Percentiles rank a stretch among this genome's conserved stretches.
Evolutionary conservation across 2,113 vertebrate species (phyloP).

Genomic region (Phrynosoma platyrhinos): DNA sequence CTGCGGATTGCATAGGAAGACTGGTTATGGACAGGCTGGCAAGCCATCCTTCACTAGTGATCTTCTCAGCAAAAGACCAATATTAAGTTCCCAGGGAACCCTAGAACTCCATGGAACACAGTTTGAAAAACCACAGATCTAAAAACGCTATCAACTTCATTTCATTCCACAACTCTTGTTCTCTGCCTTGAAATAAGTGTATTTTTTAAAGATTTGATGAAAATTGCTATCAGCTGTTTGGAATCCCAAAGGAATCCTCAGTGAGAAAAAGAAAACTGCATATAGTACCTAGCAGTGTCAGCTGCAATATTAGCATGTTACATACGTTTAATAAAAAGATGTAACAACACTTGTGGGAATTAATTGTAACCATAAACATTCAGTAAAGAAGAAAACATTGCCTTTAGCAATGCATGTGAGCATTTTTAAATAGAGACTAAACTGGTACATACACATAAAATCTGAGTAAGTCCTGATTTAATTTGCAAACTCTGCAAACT

Average conservation of each 20-base stretch:
- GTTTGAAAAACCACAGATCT: neutral
- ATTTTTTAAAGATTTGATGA: slow-evolving; percentile 11
- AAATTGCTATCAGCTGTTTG: slow-evolving; percentile 14
- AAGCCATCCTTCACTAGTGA: neutral
- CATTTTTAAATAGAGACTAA: neutral
- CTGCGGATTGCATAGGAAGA: neutral
- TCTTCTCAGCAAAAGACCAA: neutral
- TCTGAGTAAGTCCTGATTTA: rapidly evolving
- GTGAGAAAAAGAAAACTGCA: neutral
- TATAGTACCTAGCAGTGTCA: neutral
- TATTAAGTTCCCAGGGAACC: neutral
- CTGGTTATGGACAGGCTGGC: neutral
- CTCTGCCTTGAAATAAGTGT: slow-evolving; percentile 3
- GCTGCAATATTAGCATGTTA: neutral
- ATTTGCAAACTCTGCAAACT: rapidly evolving
- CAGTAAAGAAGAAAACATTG: neutral
- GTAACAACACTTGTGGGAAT: neutral
- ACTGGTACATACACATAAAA: neutral
- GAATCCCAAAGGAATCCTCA: slow-evolving; percentile 32
- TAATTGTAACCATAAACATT: neutral
- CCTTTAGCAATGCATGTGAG: neutral
- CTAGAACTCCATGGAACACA: neutral
- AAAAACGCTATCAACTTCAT: neutral
- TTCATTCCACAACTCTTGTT: neutral
- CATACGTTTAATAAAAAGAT: slow-evolving; percentile 6